Percentiles rank a stretch among this genome's conserved stretches.
Conservation (phyloP, 2,888 invertebrate species). For the Euspilapteryx auroguttella region DNA sequence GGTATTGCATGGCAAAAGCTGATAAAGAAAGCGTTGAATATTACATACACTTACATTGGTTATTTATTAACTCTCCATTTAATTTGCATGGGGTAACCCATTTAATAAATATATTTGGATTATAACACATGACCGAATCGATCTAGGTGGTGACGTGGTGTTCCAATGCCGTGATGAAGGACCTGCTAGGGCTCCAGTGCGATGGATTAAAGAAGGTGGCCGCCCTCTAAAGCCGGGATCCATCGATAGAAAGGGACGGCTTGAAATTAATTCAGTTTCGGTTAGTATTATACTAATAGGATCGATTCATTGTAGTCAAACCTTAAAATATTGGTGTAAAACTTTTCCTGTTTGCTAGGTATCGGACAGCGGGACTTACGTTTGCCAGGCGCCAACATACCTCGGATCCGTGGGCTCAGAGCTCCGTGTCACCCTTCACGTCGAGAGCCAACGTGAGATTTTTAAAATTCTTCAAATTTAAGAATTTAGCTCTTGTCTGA, state of each 20-base stretch:
- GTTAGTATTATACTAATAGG: conserved; percentile 24
- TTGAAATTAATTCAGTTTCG: conserved; percentile 83
- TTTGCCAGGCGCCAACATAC: conserved; percentile 78
- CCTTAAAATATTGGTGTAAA: no score
- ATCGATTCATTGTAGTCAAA: no score
- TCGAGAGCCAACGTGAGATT: conserved; percentile 73
- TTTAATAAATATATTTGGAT: no score
- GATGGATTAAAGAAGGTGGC: conserved; percentile 74
- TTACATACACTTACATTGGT: no score
- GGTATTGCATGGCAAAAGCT: no score
- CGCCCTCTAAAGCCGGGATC: conserved; percentile 76
- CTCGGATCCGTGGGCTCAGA: conserved; percentile 67
- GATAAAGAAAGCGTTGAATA: no score
- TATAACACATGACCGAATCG: no score
- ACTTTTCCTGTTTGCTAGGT: no score
- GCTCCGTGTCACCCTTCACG: conserved; percentile 69
- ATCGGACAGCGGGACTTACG: conserved; percentile 78
- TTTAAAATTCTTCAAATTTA: background rate
- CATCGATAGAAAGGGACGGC: conserved; percentile 73
- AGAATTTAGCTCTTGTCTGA: no score
- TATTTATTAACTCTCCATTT: no score
- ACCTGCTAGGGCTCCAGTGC: conserved; percentile 71
- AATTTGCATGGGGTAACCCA: no score
- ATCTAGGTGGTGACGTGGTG: conserved; percentile 84
- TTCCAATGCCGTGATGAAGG: conserved; percentile 93